These are phyloP conservation scores for Agrotis puta DNA, from an alignment of 2,888 invertebrate genomes.

Conservation along the genomic window DNA sequence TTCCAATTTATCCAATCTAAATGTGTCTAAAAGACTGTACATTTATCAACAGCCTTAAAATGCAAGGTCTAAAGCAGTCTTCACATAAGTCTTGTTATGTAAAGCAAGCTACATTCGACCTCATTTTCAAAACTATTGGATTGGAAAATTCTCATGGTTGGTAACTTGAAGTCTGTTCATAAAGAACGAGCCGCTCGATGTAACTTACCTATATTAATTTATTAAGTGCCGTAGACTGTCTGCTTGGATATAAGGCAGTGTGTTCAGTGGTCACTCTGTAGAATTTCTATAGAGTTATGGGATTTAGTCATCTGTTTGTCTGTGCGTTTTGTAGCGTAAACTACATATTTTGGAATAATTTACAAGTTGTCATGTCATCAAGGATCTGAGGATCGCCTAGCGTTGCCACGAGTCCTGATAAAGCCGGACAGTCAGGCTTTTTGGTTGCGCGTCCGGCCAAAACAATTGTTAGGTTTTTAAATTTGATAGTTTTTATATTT, in stretches of 20 bases:
- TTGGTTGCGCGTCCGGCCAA: no score
- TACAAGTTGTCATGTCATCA: background rate
- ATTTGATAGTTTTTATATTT: no score
- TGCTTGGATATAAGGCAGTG: background rate
- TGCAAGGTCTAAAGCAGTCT: background rate
- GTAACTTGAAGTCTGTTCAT: conserved; percentile 14
- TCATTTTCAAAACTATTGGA: conserved; percentile 26
- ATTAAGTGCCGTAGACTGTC: conserved; percentile 21
- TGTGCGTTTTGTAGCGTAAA: background rate
- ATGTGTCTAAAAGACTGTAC: no score
- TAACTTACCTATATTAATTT: conserved; percentile 25
- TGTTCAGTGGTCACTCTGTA: conserved; percentile 6
- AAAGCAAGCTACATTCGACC: conserved; percentile 36
- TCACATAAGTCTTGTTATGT: conserved; percentile 10
- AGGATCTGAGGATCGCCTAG: no score
- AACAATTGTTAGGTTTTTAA: no score
- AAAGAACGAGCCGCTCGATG: conserved; percentile 20
- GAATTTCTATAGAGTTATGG: background rate
- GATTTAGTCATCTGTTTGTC: background rate
- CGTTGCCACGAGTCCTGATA: no score
- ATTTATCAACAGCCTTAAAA: no score
- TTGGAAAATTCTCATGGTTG: conserved; percentile 35
- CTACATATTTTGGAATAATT: background rate
- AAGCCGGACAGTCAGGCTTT: no score
- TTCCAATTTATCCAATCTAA: no score